Conservation (phyloP, 1,140 invertebrate species). For the Drosophila leontia region DNA sequence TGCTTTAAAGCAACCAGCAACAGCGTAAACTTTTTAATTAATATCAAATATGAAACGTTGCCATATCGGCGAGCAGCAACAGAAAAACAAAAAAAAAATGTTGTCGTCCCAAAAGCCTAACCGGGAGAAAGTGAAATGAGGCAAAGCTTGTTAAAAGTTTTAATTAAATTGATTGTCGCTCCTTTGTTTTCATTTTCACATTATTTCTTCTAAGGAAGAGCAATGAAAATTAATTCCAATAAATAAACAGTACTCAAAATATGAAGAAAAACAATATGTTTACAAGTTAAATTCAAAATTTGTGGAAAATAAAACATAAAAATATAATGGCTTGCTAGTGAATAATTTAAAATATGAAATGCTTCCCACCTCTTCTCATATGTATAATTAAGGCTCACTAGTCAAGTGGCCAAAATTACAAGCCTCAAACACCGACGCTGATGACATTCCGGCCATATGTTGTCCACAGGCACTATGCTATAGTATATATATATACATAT, state of each 20-base stretch:
- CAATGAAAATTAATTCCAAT: slow-evolving; percentile 29
- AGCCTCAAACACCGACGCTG: slow-evolving; percentile 4
- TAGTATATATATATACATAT: background rate
- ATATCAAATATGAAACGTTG: slow-evolving; percentile 82
- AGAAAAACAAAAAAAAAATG: slow-evolving; percentile 20
- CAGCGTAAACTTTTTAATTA: slow-evolving; percentile 80
- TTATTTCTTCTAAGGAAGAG: background rate
- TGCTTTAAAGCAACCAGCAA: slow-evolving; percentile 67
- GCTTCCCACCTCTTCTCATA: background rate
- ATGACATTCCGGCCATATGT: slow-evolving; percentile 23
- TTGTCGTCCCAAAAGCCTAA: slow-evolving; percentile 18
- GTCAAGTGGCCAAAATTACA: slow-evolving; percentile 28
- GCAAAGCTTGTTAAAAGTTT: slow-evolving; percentile 79
- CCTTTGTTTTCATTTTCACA: slow-evolving; percentile 45
- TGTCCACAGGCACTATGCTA: slow-evolving; percentile 19
- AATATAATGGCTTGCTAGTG: background rate
- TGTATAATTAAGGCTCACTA: slow-evolving; percentile 23
- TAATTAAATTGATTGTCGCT: slow-evolving; percentile 82
- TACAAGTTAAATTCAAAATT: background rate
- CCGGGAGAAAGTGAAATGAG: slow-evolving; percentile 74
- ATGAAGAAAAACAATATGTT: background rate
- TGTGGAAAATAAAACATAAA: background rate
- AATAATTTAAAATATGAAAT: background rate
- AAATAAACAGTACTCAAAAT: slow-evolving; percentile 9
- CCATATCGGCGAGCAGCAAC: slow-evolving; percentile 45